These are phyloP conservation scores for Holocentrus rufus DNA, from an alignment of 2,797 vertebrate species.

Conservation along the genomic window DNA sequence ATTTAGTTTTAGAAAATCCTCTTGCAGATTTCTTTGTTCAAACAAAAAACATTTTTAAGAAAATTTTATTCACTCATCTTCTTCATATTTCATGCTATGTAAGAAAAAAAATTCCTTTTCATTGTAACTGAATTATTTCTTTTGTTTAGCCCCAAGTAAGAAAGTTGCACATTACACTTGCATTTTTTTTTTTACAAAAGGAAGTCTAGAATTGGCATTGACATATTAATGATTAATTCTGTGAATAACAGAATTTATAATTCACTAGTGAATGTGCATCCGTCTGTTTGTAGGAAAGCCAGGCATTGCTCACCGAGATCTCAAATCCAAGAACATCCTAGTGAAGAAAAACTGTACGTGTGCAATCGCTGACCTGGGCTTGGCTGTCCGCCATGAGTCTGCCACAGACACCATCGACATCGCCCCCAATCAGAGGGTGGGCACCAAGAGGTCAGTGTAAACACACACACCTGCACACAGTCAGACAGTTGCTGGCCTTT, in stretches of 20 bases:
- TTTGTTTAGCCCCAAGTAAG: background rate
- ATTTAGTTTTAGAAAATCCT: too few species aligned
- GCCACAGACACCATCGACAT: conserved; percentile 94
- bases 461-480: conserved; percentile 4
- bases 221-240: background rate
- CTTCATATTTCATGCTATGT: too few species aligned
- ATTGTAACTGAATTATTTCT: too few species aligned
- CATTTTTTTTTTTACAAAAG: background rate
- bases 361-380: conserved; percentile 93
- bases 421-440: conserved; percentile 94
- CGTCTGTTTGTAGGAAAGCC: conserved; percentile 86
- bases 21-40: too few species aligned
- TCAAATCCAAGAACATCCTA: conserved; percentile 96
- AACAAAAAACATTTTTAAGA: too few species aligned
- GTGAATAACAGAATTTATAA: background rate
- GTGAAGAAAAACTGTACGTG: conserved; percentile 96
- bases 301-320: conserved; percentile 94
- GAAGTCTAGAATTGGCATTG: background rate
- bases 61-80: too few species aligned
- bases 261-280: background rate
- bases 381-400: conserved; percentile 93
- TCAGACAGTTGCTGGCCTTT: background rate
- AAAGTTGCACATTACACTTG: background rate
- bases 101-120: too few species aligned
- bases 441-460: conserved; percentile 89